Evolutionary conservation across 1,140 invertebrate genomes (phyloP).

Genomic region (Atta colombica): DNA sequence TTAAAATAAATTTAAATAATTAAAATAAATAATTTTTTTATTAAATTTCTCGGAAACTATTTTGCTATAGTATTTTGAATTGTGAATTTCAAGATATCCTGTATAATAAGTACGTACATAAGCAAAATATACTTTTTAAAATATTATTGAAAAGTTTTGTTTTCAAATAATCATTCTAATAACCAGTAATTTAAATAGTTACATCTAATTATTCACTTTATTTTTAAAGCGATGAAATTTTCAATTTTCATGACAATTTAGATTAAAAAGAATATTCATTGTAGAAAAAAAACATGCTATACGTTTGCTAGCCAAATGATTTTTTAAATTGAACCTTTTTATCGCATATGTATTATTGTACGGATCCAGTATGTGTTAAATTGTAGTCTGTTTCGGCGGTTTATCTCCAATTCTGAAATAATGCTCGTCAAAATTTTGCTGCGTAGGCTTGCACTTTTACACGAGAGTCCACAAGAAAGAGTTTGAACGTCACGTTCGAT

Average conservation of each 20-base stretch:
- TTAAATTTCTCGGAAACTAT: too few species aligned
- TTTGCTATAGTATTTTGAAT: too few species aligned
- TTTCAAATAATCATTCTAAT: background rate
- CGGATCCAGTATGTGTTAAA: background rate
- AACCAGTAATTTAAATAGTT: constrained; percentile 10
- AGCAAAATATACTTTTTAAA: too few species aligned
- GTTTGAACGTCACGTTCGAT: background rate
- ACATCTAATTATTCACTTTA: background rate
- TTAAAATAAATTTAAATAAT: too few species aligned
- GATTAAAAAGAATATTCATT: background rate
- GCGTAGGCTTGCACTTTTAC: constrained; percentile 2
- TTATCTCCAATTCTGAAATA: constrained; percentile 12
- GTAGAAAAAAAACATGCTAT: background rate
- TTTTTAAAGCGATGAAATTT: background rate
- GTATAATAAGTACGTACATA: too few species aligned
- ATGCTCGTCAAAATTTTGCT: background rate
- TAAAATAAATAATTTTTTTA: too few species aligned
- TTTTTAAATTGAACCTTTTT: constrained; percentile 33
- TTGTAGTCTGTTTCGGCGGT: background rate
- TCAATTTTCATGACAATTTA: background rate
- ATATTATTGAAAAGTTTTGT: too few species aligned
- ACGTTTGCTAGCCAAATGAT: background rate
- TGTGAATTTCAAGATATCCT: too few species aligned
- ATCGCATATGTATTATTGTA: background rate
- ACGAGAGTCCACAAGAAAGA: background rate